Evolutionary conservation across 1,140 invertebrate genomes (phyloP).

Genomic region (Dendrolimus kikuchii): DNA sequence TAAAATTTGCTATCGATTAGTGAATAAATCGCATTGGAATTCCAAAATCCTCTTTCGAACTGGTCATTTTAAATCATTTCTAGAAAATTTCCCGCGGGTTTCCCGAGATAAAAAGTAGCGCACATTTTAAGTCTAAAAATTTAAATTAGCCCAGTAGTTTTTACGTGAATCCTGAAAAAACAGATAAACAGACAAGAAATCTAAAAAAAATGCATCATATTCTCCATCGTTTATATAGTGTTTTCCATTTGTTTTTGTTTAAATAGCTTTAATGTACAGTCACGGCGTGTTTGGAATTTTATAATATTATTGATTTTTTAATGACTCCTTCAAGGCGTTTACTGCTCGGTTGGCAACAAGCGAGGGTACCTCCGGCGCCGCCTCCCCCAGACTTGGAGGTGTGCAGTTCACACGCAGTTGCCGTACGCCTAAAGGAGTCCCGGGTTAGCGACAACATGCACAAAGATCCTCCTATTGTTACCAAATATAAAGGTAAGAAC

Average conservation of each 20-base stretch:
- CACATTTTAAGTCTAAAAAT: no score
- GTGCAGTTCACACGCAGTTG: slow-evolving; percentile 83
- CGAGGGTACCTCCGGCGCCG: slow-evolving; percentile 85
- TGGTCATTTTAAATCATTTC: no score
- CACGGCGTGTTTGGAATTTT: neutral
- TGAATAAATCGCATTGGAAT: no score
- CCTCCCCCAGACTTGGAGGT: slow-evolving; percentile 86
- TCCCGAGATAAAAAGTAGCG: no score
- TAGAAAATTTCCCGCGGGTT: no score
- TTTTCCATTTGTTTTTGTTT: neutral
- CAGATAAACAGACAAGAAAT: no score
- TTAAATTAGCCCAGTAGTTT: no score
- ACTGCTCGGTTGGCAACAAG: slow-evolving; percentile 75
- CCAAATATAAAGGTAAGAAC: slow-evolving; percentile 88
- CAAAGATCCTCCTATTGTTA: slow-evolving; percentile 79
- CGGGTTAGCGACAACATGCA: slow-evolving; percentile 63
- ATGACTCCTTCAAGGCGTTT: slow-evolving; percentile 58
- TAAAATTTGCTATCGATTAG: no score
- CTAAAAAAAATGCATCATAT: no score
- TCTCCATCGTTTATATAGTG: no score
- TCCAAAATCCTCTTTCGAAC: no score
- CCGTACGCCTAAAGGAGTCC: slow-evolving; percentile 82
- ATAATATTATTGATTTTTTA: neutral
- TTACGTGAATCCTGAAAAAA: no score
- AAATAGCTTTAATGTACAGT: neutral